Conservation (phyloP, 2,113 vertebrate genomes). For the Catharus minimus region DNA sequence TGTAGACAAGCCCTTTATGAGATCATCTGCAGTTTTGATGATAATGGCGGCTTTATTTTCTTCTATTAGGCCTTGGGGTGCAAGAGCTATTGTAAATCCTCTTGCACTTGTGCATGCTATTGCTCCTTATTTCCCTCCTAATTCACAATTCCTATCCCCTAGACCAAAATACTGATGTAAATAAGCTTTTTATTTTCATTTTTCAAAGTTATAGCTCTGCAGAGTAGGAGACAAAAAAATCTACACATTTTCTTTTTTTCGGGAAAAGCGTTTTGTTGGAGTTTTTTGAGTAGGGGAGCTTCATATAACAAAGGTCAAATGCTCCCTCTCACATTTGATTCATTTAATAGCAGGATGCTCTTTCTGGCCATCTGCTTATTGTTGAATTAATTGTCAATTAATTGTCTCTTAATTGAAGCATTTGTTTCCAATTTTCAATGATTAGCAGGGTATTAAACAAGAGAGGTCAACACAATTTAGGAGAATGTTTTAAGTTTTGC, state of each 20-base stretch:
- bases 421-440: conserved; percentile 59
- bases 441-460: conserved; percentile 67
- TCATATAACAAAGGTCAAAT: conserved; percentile 39
- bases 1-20: conserved; percentile 60
- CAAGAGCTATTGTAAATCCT: conserved; percentile 57
- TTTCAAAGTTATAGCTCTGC: conserved; percentile 52
- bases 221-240: background rate
- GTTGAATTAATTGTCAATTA: conserved; percentile 70
- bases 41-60: conserved; percentile 56
- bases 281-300: background rate
- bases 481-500: conserved; percentile 58
- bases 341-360: conserved; percentile 61
- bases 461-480: conserved; percentile 63
- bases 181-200: conserved; percentile 64
- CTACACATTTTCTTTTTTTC: accelerated
- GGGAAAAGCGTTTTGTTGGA: background rate
- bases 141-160: conserved; percentile 38
- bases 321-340: conserved; percentile 43
- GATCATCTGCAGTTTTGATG: conserved; percentile 68
- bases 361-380: conserved; percentile 70
- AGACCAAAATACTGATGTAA: conserved; percentile 56
- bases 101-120: background rate
- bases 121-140: conserved; percentile 28
- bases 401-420: conserved; percentile 71
- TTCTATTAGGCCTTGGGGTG: conserved; percentile 56